A percentile compares a stretch with the other conserved stretches of the same genome.
phyloP scores from a whole-genome alignment of 2,797 vertebrate genomes.

The Myotis findleyi region DNA sequence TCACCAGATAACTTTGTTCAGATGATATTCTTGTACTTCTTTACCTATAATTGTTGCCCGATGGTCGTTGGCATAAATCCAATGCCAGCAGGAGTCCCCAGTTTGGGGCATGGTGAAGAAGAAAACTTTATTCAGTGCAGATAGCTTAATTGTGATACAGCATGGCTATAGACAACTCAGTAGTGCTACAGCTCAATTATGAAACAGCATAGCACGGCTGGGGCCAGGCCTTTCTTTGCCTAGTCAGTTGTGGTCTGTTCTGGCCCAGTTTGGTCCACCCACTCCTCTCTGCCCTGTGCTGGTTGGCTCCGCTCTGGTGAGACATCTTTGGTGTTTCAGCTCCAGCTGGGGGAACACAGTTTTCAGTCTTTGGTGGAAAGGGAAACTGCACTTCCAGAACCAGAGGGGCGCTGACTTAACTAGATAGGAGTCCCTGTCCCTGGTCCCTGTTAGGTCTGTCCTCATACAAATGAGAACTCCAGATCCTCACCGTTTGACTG shows the following conservation, averaged over 20 bases:
- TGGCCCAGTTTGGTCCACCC: neutral
- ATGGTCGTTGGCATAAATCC: neutral
- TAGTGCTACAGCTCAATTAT: neutral
- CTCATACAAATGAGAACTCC: neutral
- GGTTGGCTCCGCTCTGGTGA: neutral
- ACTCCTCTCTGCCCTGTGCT: neutral
- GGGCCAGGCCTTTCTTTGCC: neutral
- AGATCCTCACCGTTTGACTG: neutral
- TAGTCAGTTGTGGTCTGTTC: neutral
- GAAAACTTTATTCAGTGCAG: neutral
- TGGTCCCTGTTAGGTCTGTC: neutral
- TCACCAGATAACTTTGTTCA: neutral
- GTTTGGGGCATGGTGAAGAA: neutral
- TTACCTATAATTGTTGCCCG: neutral
- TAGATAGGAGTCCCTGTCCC: neutral
- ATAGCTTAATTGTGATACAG: neutral
- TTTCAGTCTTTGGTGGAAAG: neutral
- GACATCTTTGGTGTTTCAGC: neutral
- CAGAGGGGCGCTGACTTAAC: neutral
- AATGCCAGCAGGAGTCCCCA: neutral
- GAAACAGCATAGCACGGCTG: neutral
- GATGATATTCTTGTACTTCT: conserved; percentile 19
- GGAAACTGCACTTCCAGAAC: neutral
- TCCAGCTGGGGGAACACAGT: neutral
- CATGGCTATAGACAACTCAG: neutral